A percentile compares a stretch with the other conserved stretches of the same genome.
Conservation (phyloP, 35 echinoderm and acorn worm genomes). For the Apostichopus japonicus region DNA sequence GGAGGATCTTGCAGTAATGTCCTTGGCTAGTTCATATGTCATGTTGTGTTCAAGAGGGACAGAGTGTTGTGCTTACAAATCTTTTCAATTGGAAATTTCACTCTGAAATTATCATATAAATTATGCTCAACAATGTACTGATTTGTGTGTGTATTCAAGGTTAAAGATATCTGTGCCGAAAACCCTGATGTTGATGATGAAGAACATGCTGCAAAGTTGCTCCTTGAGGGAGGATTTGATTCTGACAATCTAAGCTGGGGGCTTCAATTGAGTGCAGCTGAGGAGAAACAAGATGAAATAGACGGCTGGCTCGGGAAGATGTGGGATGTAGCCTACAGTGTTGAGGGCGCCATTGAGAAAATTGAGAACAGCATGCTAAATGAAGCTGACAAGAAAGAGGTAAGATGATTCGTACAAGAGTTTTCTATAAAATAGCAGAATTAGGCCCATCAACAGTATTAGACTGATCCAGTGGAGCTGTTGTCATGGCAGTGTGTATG, state of each 20-base stretch:
- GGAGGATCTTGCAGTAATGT: too few relatives aligned
- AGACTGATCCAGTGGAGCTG: too few relatives aligned
- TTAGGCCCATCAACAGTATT: too few relatives aligned
- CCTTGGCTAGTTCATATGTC: too few relatives aligned
- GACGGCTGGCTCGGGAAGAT: neutral
- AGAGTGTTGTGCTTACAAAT: too few relatives aligned
- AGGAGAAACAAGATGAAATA: neutral
- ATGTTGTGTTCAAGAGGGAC: too few relatives aligned
- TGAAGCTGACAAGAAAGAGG: neutral
- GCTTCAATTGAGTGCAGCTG: neutral
- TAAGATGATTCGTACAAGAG: neutral
- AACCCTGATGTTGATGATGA: neutral
- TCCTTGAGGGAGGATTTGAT: neutral
- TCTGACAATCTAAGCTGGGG: neutral
- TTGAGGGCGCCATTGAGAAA: neutral
- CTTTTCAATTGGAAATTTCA: too few relatives aligned
- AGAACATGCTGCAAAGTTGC: neutral
- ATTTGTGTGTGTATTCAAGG: neutral
- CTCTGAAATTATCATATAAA: too few relatives aligned
- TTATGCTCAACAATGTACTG: neutral
- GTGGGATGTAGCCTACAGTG: neutral
- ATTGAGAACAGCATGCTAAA: neutral
- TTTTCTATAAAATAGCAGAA: too few relatives aligned
- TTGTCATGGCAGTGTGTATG: too few relatives aligned
- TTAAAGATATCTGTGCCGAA: neutral